Conservation (phyloP, 2,113 vertebrate genomes). For the zebrafish (Danio rerio) region GRCz12tu NC_133177.1:47945501-47946000, state of each 20-base stretch:
- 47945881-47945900: not conserved
- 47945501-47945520: too few relatives aligned
- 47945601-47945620: too few relatives aligned
- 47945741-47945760: not conserved
- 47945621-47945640: too few relatives aligned
- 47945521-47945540: too few relatives aligned
- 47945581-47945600: too few relatives aligned
- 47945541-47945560: not conserved
- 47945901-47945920: not conserved
- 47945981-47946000: slow-evolving; percentile 44
- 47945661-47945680: too few relatives aligned
- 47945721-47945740: not conserved
- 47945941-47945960: slow-evolving; percentile 50
- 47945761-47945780: not conserved
- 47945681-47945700: too few relatives aligned
- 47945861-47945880: slow-evolving; percentile 22
- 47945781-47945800: too few relatives aligned
- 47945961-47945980: slow-evolving; percentile 49
- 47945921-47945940: not conserved
- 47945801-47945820: too few relatives aligned
- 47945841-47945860: slow-evolving; percentile 23
- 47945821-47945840: not conserved
- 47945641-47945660: too few relatives aligned
- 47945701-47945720: not conserved
- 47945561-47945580: too few relatives aligned